Evolutionary conservation across 2,888 invertebrate genomes (phyloP).

Genomic region (Drosophila yooni): DNA sequence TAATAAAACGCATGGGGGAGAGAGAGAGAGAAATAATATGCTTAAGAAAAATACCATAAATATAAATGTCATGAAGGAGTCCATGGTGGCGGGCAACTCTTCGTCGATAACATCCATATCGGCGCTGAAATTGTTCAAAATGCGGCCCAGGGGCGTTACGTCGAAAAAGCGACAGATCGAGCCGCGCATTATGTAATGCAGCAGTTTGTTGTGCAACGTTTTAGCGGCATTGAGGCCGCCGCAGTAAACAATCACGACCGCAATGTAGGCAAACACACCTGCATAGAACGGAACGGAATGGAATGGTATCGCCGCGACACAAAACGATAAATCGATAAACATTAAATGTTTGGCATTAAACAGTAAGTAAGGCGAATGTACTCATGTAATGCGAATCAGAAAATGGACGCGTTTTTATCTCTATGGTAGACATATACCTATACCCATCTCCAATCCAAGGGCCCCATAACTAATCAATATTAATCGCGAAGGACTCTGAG

Average conservation of each 20-base stretch:
- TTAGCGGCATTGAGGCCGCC: slow-evolving; percentile 88
- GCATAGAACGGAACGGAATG: slow-evolving; percentile 30
- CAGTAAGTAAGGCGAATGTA: slow-evolving; percentile 44
- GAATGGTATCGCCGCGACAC: slow-evolving; percentile 34
- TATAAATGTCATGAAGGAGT: slow-evolving; percentile 85
- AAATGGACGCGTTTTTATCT: slow-evolving; percentile 23
- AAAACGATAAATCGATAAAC: slow-evolving; percentile 38
- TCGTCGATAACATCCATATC: slow-evolving; percentile 89
- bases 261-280: slow-evolving; percentile 86
- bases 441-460: slow-evolving; percentile 12
- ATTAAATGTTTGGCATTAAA: slow-evolving; percentile 14
- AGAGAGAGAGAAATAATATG: slow-evolving; percentile 21
- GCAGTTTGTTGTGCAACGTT: slow-evolving; percentile 87
- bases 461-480: slow-evolving; percentile 28
- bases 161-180: slow-evolving; percentile 90
- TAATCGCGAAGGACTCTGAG: slow-evolving; percentile 48
- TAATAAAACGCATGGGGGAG: slow-evolving; percentile 27
- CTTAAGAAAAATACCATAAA: slow-evolving; percentile 83
- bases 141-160: slow-evolving; percentile 89
- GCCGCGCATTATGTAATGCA: slow-evolving; percentile 87
- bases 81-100: slow-evolving; percentile 86
- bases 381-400: slow-evolving; percentile 18
- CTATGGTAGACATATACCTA: not conserved
- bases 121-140: slow-evolving; percentile 89
- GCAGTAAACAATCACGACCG: slow-evolving; percentile 87